Percentiles rank a stretch among this genome's conserved stretches.
These are phyloP conservation scores for Cantharis flavilabris DNA, from an alignment of 2,888 invertebrate species.

Conservation along the genomic window DNA sequence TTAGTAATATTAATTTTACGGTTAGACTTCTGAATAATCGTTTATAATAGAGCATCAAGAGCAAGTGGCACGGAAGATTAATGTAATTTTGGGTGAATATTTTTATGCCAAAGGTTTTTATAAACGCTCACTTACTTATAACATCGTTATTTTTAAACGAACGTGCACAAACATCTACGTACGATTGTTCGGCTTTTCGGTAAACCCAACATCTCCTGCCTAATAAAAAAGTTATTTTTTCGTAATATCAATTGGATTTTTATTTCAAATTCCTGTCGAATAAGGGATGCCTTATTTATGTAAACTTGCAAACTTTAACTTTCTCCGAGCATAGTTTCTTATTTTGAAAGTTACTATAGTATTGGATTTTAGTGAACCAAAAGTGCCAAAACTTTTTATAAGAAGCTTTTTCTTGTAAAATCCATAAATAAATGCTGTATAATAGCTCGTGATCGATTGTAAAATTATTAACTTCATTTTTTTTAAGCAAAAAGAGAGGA, in stretches of 20 bases:
- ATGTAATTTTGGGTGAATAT: not conserved
- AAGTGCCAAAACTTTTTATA: not conserved
- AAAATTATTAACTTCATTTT: not conserved
- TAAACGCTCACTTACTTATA: not conserved
- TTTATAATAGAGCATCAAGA: not conserved
- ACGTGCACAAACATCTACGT: not conserved
- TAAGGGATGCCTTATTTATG: not conserved
- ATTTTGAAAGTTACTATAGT: not conserved
- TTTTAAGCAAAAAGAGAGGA: not conserved
- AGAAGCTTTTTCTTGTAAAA: not conserved
- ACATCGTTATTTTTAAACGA: not conserved
- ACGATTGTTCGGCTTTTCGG: not conserved
- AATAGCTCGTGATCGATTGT: not conserved
- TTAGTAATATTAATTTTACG: not conserved
- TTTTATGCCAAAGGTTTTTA: not conserved
- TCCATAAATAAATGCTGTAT: not conserved
- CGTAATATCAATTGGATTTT: not conserved
- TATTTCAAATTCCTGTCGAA: not conserved
- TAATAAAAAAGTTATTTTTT: not conserved
- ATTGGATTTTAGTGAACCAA: not conserved
- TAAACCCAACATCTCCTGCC: not conserved
- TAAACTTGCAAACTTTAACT: not conserved
- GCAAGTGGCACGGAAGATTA: not conserved
- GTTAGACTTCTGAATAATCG: not conserved
- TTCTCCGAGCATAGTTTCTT: not conserved